Percentiles rank a stretch among this genome's conserved stretches.
These are phyloP conservation scores for Parus major DNA, from an alignment of 2,113 vertebrate genomes.

Conservation along the genomic window DNA sequence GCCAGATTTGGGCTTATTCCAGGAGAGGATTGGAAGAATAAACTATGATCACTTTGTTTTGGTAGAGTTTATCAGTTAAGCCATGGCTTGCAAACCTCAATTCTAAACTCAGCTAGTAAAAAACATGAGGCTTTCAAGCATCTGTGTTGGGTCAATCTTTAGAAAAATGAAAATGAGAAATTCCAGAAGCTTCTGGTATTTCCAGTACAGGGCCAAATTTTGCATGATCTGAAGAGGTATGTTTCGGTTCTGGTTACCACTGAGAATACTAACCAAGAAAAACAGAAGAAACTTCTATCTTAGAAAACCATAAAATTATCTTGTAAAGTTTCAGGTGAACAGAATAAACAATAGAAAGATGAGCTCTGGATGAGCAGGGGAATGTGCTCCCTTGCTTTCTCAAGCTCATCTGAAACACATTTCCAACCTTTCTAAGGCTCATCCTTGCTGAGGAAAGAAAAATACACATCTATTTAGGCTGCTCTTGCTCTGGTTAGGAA, in stretches of 20 bases:
- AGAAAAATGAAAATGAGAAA: neutral
- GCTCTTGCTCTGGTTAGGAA: constrained; percentile 27
- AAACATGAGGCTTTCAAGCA: neutral
- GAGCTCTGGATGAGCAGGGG: neutral
- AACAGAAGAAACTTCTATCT: neutral
- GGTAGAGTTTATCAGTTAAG: neutral
- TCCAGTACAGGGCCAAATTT: neutral
- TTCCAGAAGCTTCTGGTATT: constrained; percentile 14
- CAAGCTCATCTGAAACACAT: constrained; percentile 12
- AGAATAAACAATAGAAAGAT: neutral
- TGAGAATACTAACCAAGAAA: neutral
- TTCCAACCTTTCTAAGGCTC: neutral
- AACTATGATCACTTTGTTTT: neutral
- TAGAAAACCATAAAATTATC: neutral
- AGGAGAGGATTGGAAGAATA: rapidly evolving
- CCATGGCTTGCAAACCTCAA: neutral
- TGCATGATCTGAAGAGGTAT: neutral
- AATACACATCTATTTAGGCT: constrained; percentile 28
- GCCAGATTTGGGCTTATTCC: neutral
- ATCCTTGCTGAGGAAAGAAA: constrained; percentile 30
- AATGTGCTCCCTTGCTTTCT: neutral
- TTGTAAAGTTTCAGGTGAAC: constrained; percentile 13
- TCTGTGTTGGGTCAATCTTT: neutral
- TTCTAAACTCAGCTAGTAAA: neutral
- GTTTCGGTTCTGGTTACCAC: neutral